A percentile compares a stretch with the other conserved stretches of the same genome.
phyloP scores from a whole-genome alignment of 2,888 invertebrate genomes.

The Temnothorax rugatulus region DNA sequence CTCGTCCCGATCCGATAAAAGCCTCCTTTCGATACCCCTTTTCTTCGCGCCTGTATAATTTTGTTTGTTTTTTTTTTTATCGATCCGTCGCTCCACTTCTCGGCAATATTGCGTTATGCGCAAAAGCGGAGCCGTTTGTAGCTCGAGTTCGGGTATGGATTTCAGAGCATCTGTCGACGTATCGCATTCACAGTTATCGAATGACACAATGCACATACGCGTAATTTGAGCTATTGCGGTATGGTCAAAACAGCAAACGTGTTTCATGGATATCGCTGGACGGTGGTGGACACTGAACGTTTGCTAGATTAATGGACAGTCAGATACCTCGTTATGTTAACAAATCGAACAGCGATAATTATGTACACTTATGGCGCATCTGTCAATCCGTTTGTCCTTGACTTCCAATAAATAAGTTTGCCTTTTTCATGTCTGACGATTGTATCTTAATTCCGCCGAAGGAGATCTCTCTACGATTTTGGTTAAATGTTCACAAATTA shows the following conservation, averaged over 20 bases:
- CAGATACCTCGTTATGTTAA: slow-evolving; percentile 29
- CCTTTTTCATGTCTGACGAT: not conserved
- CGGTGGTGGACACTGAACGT: not conserved
- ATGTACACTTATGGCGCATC: not conserved
- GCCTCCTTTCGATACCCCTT: not conserved
- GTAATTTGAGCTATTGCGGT: slow-evolving; percentile 56
- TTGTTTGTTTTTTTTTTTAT: not conserved
- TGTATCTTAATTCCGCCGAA: not conserved
- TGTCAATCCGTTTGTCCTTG: not conserved
- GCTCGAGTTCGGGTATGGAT: slow-evolving; percentile 52
- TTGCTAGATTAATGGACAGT: slow-evolving; percentile 26
- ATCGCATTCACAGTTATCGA: slow-evolving; percentile 56
- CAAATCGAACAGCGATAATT: slow-evolving; percentile 26
- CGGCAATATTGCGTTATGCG: slow-evolving; percentile 40
- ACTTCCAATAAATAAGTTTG: not conserved
- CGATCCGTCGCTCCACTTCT: slow-evolving; percentile 15
- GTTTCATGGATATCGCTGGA: slow-evolving; percentile 25
- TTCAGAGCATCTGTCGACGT: slow-evolving; percentile 53
- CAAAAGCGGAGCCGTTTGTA: slow-evolving; percentile 49
- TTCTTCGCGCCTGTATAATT: not conserved
- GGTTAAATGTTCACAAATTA: not conserved
- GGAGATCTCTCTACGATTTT: not conserved
- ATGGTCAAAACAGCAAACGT: slow-evolving; percentile 46
- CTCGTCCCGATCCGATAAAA: not conserved
- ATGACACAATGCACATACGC: slow-evolving; percentile 54